A percentile compares a stretch with the other conserved stretches of the same genome.
Conservation (phyloP, 2,113 vertebrate genomes). For the Pachycephala philippinensis region DNA sequence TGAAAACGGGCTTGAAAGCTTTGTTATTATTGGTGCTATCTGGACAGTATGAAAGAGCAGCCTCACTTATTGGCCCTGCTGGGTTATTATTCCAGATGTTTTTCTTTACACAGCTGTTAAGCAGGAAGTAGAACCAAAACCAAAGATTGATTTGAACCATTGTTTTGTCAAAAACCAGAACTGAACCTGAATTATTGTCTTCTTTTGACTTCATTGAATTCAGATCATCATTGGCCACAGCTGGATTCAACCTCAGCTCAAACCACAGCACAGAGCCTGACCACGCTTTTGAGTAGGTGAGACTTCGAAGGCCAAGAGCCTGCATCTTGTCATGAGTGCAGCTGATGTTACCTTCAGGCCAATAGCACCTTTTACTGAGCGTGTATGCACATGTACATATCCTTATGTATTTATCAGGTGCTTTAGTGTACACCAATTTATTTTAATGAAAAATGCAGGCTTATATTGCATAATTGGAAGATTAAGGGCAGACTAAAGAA, state of each 20-base stretch:
- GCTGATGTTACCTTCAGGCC: not conserved
- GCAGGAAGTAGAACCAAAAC: conserved; percentile 48
- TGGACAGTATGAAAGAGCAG: conserved; percentile 10
- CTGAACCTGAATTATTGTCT: conserved; percentile 37
- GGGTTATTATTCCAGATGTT: conserved; percentile 30
- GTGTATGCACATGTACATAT: not conserved
- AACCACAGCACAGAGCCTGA: not conserved
- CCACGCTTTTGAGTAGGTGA: not conserved
- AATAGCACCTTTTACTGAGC: not conserved
- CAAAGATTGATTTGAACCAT: conserved; percentile 44
- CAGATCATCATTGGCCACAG: not conserved
- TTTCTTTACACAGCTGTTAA: conserved; percentile 49
- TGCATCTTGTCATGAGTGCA: not conserved
- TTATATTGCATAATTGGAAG: not conserved
- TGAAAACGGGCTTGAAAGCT: not conserved
- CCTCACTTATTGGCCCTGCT: conserved; percentile 1
- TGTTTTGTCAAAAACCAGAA: conserved; percentile 51
- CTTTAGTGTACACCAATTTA: not conserved
- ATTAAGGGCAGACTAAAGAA: not conserved
- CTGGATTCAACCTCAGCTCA: not conserved
- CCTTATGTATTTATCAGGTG: not conserved
- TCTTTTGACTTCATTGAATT: conserved; percentile 23
- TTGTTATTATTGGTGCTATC: conserved; percentile 20
- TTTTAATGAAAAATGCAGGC: not conserved
- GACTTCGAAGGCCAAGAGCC: not conserved